Conservation (phyloP, 2,888 invertebrate genomes). For the Callosobruchus maculatus region DNA sequence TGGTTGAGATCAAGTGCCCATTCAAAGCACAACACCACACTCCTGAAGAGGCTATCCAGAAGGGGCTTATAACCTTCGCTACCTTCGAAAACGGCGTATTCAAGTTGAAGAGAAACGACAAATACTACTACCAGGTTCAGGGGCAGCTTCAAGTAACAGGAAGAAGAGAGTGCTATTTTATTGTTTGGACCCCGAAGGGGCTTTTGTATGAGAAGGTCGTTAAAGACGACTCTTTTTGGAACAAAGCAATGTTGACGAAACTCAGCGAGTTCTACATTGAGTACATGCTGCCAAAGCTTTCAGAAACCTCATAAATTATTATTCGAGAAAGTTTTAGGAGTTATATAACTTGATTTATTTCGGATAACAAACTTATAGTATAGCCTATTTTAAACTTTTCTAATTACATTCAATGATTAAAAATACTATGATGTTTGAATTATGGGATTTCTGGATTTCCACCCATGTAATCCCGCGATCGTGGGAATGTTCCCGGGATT, state of each 20-base stretch:
- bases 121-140: slow-evolving; percentile 34
- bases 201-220: slow-evolving; percentile 26
- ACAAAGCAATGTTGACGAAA: slow-evolving; percentile 27
- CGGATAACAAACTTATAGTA: too few species aligned
- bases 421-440: too few species aligned
- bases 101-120: slow-evolving; percentile 23
- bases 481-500: too few species aligned
- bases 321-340: too few species aligned
- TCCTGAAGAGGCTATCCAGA: slow-evolving; percentile 23
- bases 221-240: slow-evolving; percentile 26
- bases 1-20: slow-evolving; percentile 34
- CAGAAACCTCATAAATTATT: neutral
- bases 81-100: slow-evolving; percentile 19
- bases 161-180: slow-evolving; percentile 27
- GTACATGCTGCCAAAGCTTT: slow-evolving; percentile 23
- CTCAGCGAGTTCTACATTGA: slow-evolving; percentile 30
- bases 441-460: too few species aligned
- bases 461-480: too few species aligned
- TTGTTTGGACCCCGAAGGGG: slow-evolving; percentile 30
- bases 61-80: slow-evolving; percentile 25
- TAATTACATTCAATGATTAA: too few species aligned
- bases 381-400: too few species aligned
- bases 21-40: slow-evolving; percentile 26
- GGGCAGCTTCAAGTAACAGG: slow-evolving; percentile 31
- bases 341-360: too few species aligned